These are phyloP conservation scores for Ameiurus melas DNA, from an alignment of 2,113 vertebrate species.

Conservation along the genomic window DNA sequence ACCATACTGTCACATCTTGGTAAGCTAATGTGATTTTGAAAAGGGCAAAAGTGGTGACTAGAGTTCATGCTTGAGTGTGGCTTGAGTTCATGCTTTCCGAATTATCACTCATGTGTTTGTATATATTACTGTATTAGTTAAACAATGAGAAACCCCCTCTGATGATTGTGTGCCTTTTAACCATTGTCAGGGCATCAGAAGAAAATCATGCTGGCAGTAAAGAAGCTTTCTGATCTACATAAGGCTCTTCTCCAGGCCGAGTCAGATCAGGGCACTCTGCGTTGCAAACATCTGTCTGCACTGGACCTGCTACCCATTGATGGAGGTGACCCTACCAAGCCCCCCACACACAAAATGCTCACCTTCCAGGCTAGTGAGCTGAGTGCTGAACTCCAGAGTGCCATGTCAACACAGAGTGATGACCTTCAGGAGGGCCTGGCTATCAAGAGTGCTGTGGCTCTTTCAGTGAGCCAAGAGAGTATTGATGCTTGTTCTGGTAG, in stretches of 20 bases:
- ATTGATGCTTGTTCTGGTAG: constrained; percentile 84
- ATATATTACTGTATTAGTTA: background rate
- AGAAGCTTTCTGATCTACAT: constrained; percentile 87
- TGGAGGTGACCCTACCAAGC: constrained; percentile 73
- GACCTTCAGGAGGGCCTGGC: constrained; percentile 71
- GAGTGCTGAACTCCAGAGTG: constrained; percentile 86
- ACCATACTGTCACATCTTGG: background rate
- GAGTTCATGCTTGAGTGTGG: background rate
- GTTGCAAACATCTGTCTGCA: constrained; percentile 70
- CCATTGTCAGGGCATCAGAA: constrained; percentile 87
- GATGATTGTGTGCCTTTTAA: background rate
- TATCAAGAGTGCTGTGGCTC: constrained; percentile 70
- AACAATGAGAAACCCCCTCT: background rate
- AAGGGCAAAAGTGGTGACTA: background rate
- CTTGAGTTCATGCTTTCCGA: no score
- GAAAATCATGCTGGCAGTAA: constrained; percentile 95
- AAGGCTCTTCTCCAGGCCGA: constrained; percentile 79
- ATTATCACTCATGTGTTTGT: background rate
- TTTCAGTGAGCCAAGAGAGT: constrained; percentile 89
- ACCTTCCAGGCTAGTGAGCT: constrained; percentile 92
- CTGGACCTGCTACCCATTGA: constrained; percentile 82
- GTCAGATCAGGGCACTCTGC: constrained; percentile 68
- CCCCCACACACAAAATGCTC: constrained; percentile 79
- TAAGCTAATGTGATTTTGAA: background rate
- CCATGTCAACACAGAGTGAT: constrained; percentile 76